These are phyloP conservation scores for Labroides dimidiatus DNA, from an alignment of 2,797 vertebrate species.

Conservation along the genomic window DNA sequence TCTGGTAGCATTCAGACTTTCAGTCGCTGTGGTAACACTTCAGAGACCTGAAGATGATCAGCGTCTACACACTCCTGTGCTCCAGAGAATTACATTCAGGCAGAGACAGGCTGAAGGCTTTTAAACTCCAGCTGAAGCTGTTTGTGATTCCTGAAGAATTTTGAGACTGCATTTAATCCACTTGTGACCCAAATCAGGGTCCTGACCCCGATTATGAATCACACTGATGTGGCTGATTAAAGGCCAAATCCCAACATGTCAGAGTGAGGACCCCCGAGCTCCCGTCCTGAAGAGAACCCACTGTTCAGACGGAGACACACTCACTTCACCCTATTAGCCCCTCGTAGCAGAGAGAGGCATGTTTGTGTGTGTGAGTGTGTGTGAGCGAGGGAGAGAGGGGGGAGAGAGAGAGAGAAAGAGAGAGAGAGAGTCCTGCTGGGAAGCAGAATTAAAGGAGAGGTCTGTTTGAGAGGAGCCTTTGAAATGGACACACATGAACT, in stretches of 20 bases:
- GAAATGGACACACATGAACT: constrained; percentile 80
- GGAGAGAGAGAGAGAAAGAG: constrained; percentile 19
- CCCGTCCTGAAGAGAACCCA: constrained; percentile 58
- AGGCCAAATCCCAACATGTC: constrained; percentile 58
- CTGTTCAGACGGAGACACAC: constrained; percentile 63
- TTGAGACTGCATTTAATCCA: constrained; percentile 50
- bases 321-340: constrained; percentile 71
- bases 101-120: constrained; percentile 4
- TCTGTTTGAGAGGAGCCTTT: constrained; percentile 86
- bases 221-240: constrained; percentile 61
- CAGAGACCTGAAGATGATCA: neutral
- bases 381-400: constrained; percentile 1
- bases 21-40: too few species aligned
- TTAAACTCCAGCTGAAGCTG: constrained; percentile 28
- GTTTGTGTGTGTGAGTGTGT: constrained; percentile 44
- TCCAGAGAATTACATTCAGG: neutral
- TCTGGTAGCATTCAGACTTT: too few species aligned
- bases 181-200: constrained; percentile 65
- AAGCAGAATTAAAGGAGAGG: constrained; percentile 83
- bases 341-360: constrained; percentile 22
- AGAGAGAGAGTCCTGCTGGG: constrained; percentile 69
- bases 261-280: constrained; percentile 44
- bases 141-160: constrained; percentile 36
- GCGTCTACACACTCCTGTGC: neutral
- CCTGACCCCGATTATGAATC: constrained; percentile 67